phyloP scores from a whole-genome alignment of 2,113 vertebrate species.

The Salvelinus alpinus region DNA sequence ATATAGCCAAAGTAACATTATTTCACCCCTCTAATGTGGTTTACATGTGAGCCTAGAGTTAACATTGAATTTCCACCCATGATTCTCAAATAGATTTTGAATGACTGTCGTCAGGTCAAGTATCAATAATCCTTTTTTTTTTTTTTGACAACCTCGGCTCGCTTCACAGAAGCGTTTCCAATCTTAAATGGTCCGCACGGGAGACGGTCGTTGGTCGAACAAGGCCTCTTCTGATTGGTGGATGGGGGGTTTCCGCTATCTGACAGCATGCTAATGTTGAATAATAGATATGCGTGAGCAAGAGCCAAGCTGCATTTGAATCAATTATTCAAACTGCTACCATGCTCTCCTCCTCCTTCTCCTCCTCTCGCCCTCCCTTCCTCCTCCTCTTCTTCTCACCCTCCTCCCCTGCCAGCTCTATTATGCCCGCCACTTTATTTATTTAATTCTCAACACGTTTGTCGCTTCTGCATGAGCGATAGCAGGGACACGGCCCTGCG shows the following conservation, averaged over 20 bases:
- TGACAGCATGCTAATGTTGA: constrained; percentile 38
- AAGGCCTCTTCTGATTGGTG: constrained; percentile 15
- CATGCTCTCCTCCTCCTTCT: neutral
- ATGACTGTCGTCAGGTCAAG: neutral
- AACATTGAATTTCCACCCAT: neutral
- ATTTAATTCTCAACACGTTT: neutral
- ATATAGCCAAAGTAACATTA: too few species aligned
- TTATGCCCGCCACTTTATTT: neutral
- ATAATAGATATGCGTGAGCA: constrained; percentile 37
- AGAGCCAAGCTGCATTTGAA: constrained; percentile 32
- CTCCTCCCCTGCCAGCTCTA: neutral
- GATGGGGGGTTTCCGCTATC: constrained; percentile 2
- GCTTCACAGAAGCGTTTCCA: constrained; percentile 4
- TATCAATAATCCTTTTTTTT: neutral
- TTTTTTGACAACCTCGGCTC: neutral
- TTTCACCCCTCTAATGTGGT: too few species aligned
- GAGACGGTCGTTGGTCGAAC: neutral
- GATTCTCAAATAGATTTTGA: neutral
- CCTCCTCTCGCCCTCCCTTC: neutral
- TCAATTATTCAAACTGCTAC: constrained; percentile 33
- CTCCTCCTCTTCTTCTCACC: neutral
- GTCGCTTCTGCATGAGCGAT: constrained; percentile 3
- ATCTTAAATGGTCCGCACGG: constrained; percentile 8
- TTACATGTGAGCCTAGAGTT: neutral
- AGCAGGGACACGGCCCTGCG: neutral